These are phyloP conservation scores for Gymnocypris eckloni DNA, from an alignment of 2,797 vertebrate genomes.

Conservation along the genomic window DNA sequence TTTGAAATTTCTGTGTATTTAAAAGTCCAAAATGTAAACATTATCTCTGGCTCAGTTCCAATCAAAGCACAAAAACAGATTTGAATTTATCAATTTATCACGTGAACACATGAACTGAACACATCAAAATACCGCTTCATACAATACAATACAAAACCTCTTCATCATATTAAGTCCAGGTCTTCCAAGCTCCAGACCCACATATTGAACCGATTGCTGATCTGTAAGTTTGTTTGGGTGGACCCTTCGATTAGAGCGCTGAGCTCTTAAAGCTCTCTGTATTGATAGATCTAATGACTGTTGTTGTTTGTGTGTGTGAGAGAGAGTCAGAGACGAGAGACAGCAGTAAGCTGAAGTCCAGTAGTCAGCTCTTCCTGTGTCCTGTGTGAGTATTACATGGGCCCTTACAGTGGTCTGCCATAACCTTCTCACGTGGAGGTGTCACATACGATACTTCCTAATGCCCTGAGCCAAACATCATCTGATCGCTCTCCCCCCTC, in stretches of 20 bases:
- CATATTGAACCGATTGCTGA: slow-evolving; percentile 63
- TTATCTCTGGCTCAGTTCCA: not conserved
- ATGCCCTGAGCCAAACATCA: slow-evolving; percentile 77
- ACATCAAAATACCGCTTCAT: not conserved
- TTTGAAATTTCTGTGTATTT: not conserved
- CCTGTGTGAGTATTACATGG: slow-evolving; percentile 62
- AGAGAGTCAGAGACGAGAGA: slow-evolving; percentile 7
- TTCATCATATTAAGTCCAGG: not conserved
- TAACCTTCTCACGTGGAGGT: slow-evolving; percentile 78
- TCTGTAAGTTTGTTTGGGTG: slow-evolving; percentile 73
- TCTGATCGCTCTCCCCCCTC: slow-evolving; percentile 67
- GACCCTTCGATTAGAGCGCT: slow-evolving; percentile 63
- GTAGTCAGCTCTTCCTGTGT: slow-evolving; percentile 48
- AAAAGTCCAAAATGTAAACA: not conserved
- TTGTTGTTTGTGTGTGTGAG: slow-evolving; percentile 57
- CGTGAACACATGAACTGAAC: not conserved
- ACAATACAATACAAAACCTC: no score
- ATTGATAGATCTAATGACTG: slow-evolving; percentile 69
- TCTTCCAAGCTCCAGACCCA: slow-evolving; percentile 50
- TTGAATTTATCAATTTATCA: not conserved
- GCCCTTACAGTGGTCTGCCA: slow-evolving; percentile 60
- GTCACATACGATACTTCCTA: slow-evolving; percentile 82
- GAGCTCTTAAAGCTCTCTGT: slow-evolving; percentile 67
- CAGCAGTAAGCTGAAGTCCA: slow-evolving; percentile 24
- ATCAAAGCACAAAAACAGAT: not conserved